Conservation (phyloP, 2,888 invertebrate genomes). For the Neoascia interrupta region DNA sequence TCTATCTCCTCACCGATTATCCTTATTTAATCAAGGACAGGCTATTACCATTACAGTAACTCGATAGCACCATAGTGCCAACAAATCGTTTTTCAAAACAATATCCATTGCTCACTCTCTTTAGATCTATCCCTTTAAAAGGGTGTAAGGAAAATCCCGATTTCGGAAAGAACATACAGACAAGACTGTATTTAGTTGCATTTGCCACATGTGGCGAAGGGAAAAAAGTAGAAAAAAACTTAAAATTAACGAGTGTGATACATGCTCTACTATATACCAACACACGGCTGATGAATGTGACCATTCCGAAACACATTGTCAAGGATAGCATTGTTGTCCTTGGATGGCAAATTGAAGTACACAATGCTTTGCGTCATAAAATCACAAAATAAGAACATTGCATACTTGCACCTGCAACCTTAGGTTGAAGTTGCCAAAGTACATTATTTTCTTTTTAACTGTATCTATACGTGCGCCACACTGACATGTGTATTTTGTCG, state of each 20-base stretch:
- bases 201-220: conserved; percentile 7
- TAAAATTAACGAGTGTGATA: conserved; percentile 8
- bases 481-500: too few relatives aligned
- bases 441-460: too few relatives aligned
- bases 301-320: neutral
- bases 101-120: conserved; percentile 26
- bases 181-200: conserved; percentile 13
- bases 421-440: too few relatives aligned
- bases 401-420: too few relatives aligned
- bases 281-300: neutral
- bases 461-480: too few relatives aligned
- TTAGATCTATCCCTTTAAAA: neutral
- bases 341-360: conserved; percentile 11
- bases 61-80: conserved; percentile 33
- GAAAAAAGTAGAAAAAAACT: conserved; percentile 30
- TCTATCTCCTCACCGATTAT: conserved; percentile 33
- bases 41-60: conserved; percentile 16
- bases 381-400: too few relatives aligned
- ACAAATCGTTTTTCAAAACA: conserved; percentile 54
- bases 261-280: neutral
- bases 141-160: neutral
- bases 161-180: conserved; percentile 4
- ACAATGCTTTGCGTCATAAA: conserved; percentile 3
- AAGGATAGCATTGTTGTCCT: conserved; percentile 9
- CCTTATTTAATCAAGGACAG: conserved; percentile 44